Base-by-base conservation (phyloP, 2,888 invertebrate species). In the Zelleria hepariella region DNA sequence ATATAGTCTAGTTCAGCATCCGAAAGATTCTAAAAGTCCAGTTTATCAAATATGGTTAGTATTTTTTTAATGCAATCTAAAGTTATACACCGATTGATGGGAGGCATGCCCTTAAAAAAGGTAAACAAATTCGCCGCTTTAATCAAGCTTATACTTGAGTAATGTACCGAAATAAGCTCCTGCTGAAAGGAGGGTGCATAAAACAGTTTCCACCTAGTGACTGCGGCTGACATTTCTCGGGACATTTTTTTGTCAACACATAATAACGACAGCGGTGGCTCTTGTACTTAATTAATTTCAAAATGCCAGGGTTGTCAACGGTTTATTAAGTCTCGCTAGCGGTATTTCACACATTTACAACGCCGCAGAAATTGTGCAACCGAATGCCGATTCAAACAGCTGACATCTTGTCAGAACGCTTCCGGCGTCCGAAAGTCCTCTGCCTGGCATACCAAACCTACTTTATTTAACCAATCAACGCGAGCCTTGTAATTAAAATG, bases 151-250 rank as follows among this genome's bases (percentile, higher is more conserved):
- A 51, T 51, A n/a, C 23, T 51, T 51, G 66, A 69, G 72, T 68
- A 72, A 72, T 74, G 66, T 72, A 72, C 68, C 68, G 71, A 69
- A 73, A 67, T 71, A 69, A 74, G 69, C 67, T 65, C 67, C 64
- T 64, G 65, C 65, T 65, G 63, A 62, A 63, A 61, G 56, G 60
- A 60, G 67, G 61, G 65, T 65, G 66, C 66, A 69, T 69, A 68
- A 69, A 54, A 27, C 54, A n/a, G 24, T 27, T 18, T 54, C 6
- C 54, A 25, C 25, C n/a, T n/a, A n/a, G n/a, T n/a, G 26, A 6
- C 26, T 10, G 18, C 25, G n/a, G 54, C 26, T 21, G 21, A 21
- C 21, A 23, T 51, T 2, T 20, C 4, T 27, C 18, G 18, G 26
- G 18, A 10, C 8, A 26, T 57, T 21, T 51, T 51, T 51, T 51